A percentile compares a stretch with the other conserved stretches of the same genome.
Conservation (phyloP, 2,113 vertebrate genomes). For the Myodes glareolus region DNA sequence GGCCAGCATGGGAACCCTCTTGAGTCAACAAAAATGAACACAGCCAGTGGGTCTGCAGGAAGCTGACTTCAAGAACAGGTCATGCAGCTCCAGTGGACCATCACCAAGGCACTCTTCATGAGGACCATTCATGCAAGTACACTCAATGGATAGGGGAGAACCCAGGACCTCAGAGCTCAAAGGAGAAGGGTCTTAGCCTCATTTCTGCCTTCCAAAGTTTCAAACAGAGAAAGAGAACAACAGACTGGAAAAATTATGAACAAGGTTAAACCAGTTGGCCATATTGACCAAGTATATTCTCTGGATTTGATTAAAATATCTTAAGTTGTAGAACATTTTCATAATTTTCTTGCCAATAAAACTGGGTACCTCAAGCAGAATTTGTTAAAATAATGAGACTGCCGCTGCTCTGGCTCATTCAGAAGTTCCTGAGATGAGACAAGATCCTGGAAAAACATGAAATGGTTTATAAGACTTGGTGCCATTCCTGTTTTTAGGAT, state of each 20-base stretch:
- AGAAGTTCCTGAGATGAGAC: constrained; percentile 4
- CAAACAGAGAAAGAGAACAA: constrained; percentile 30
- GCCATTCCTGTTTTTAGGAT: not conserved
- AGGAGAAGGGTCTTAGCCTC: not conserved
- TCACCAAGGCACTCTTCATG: not conserved
- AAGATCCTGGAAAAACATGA: not conserved
- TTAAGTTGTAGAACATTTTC: not conserved
- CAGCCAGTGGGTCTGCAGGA: not conserved
- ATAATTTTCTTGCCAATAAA: not conserved
- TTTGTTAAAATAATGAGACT: not conserved
- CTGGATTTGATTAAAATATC: not conserved
- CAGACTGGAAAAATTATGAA: not conserved
- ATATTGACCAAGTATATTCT: not conserved
- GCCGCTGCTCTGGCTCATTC: not conserved
- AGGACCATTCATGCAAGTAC: not conserved
- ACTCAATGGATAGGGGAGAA: not conserved
- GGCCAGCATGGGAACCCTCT: not conserved
- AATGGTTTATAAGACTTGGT: not conserved
- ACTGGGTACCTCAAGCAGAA: not conserved
- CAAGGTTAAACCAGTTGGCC: not conserved
- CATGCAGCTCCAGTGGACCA: not conserved
- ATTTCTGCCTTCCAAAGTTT: not conserved
- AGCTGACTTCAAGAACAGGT: not conserved
- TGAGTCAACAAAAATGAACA: constrained; percentile 24
- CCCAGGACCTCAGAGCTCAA: not conserved